Evolutionary conservation across 1,140 invertebrate species (phyloP).

Genomic region (Thaumatotibia leucotreta): DNA sequence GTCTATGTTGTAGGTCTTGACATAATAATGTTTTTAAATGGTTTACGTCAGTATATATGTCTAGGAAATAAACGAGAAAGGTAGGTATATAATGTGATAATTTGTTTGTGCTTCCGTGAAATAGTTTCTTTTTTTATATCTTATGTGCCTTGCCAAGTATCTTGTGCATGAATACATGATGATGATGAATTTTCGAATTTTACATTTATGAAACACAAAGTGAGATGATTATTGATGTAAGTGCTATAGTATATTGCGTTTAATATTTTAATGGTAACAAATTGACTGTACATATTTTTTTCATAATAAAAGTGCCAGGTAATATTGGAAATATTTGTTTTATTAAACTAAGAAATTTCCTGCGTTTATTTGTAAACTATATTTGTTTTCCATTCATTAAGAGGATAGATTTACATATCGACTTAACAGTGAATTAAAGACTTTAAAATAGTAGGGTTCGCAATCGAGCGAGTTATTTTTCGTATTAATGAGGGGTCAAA

Average conservation of each 20-base stretch:
- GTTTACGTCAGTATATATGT: not conserved
- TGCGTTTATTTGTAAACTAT: no score
- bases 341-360: not conserved
- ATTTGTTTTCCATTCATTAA: no score
- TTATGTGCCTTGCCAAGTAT: conserved; percentile 29
- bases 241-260: conserved; percentile 28
- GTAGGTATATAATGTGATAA: conserved; percentile 1
- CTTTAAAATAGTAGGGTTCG: no score
- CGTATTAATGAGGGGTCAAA: no score
- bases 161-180: conserved; percentile 18
- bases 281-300: conserved; percentile 47
- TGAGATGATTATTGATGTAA: conserved; percentile 29
- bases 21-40: not conserved
- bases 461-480: no score
- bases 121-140: not conserved
- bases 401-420: no score
- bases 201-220: conserved; percentile 31
- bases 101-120: not conserved
- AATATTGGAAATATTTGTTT: conserved; percentile 29
- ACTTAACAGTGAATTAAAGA: no score
- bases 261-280: conserved; percentile 25
- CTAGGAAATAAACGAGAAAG: not conserved
- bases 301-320: conserved; percentile 48
- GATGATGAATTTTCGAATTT: not conserved
- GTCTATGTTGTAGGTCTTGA: not conserved